Evolutionary conservation across 2,888 invertebrate genomes (phyloP), one percentile per base, ranked within the genome.

Genomic region (Drymonia ruficornis): DNA sequence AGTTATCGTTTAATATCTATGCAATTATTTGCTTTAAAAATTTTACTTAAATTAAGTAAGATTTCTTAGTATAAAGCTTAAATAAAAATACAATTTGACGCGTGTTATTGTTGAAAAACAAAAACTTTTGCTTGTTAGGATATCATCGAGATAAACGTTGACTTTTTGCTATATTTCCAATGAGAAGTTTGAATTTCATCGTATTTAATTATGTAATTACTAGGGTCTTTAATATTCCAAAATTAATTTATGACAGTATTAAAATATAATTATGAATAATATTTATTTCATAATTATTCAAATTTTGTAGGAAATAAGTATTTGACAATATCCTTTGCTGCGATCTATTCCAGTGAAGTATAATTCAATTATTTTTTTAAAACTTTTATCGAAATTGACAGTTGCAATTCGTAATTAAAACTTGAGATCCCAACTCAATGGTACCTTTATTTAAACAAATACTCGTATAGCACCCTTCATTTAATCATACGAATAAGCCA

Each of bases 231-330:
- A 49, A 50, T 52, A 55, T 65, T 51, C 9, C 48, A 53, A 42
- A 49, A 9, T 28, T 51, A 56, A 56, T 53, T 58, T 56, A 54
- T 56, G 54, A 67, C 29, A 40, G 49, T 63, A 49, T 55, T 55
- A 8, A 13, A 47, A 45, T 19, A n/a, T 67, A 59, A 67, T 53
- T 52, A 58, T 52, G 2, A 40, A 9, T 16, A 9, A 40, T 55
- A 59, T 47, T 53, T 43, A 50, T 42, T 46, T 28, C 42, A 44
- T 40, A 29, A 43, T 48, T 13, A 18, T 15, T 38, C 40, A 28
- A 2, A 16, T 44, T 53, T 18, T 19, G 12, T 6, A 43, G 19
- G 13, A 31, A 29, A 52, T 47, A n/a, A n/a, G 12, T 0, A 53
- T n/a, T 38, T 67, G 57, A 13, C 1, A 0, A n/a, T 46, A 57